Evolutionary conservation across 2,888 invertebrate genomes (phyloP).

Genomic region (Meghimatium bilineatum): DNA sequence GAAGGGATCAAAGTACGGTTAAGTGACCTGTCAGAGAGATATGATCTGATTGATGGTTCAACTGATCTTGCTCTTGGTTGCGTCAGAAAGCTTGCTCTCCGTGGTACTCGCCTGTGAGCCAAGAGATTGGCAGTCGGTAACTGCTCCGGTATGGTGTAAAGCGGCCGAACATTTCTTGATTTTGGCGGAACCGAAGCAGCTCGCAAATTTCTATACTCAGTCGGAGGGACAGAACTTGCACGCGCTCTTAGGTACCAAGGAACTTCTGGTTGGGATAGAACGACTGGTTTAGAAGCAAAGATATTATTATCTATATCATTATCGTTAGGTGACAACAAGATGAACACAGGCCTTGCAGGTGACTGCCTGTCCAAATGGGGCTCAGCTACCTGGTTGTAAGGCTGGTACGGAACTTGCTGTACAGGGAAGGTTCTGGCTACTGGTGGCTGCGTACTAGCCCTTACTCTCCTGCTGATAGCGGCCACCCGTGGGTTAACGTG

Average conservation of each 20-base stretch:
- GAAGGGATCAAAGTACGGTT: not conserved
- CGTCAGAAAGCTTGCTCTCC: constrained; percentile 11
- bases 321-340: constrained; percentile 19
- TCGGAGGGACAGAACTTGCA: constrained; percentile 38
- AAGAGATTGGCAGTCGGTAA: constrained; percentile 38
- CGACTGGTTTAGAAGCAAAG: constrained; percentile 47
- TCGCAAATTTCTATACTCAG: not conserved
- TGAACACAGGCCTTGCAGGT: constrained; percentile 20
- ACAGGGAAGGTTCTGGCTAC: constrained; percentile 35
- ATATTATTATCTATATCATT: constrained; percentile 24
- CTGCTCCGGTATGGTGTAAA: not conserved
- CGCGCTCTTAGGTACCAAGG: constrained; percentile 42
- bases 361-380: constrained; percentile 28
- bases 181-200: constrained; percentile 12
- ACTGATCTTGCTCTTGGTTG: constrained; percentile 32
- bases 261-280: constrained; percentile 40
- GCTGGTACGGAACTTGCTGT: constrained; percentile 22
- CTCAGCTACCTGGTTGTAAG: constrained; percentile 30
- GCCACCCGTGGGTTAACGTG: constrained; percentile 64
- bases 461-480: constrained; percentile 62
- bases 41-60: not conserved
- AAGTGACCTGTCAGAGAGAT: not conserved
- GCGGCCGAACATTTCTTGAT: not conserved
- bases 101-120: constrained; percentile 36
- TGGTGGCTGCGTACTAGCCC: constrained; percentile 41